phyloP scores from a whole-genome alignment of 2,113 vertebrate genomes.

The Numida meleagris region DNA sequence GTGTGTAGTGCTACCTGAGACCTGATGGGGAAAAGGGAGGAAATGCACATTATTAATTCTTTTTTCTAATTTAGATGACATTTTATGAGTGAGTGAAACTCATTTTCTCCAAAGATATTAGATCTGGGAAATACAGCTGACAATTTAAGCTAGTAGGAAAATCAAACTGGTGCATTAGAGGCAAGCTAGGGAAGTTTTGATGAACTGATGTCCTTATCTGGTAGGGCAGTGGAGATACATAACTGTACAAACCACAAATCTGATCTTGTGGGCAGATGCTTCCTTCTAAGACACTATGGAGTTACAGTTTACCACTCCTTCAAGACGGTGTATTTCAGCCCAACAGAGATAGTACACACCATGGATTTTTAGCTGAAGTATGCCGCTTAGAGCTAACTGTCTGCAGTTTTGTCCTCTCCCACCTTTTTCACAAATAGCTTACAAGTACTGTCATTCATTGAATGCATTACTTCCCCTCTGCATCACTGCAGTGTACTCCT shows the following conservation, averaged over 20 bases:
- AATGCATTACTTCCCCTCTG: neutral
- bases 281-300: neutral
- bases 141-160: neutral
- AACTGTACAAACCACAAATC: neutral
- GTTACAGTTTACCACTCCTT: neutral
- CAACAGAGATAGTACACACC: neutral
- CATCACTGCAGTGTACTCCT: neutral
- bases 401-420: neutral
- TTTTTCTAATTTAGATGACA: neutral
- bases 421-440: neutral
- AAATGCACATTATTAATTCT: neutral
- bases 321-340: neutral
- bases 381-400: neutral
- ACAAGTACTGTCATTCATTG: neutral
- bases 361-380: neutral
- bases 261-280: neutral
- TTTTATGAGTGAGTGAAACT: conserved; percentile 17
- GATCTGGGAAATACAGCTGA: neutral
- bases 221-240: neutral
- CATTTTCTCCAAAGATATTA: neutral
- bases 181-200: neutral
- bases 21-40: neutral
- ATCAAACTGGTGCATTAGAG: neutral
- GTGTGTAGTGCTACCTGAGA: neutral
- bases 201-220: neutral